These are phyloP conservation scores for Andrena camellia DNA, from an alignment of 2,888 invertebrate genomes.

Conservation along the genomic window DNA sequence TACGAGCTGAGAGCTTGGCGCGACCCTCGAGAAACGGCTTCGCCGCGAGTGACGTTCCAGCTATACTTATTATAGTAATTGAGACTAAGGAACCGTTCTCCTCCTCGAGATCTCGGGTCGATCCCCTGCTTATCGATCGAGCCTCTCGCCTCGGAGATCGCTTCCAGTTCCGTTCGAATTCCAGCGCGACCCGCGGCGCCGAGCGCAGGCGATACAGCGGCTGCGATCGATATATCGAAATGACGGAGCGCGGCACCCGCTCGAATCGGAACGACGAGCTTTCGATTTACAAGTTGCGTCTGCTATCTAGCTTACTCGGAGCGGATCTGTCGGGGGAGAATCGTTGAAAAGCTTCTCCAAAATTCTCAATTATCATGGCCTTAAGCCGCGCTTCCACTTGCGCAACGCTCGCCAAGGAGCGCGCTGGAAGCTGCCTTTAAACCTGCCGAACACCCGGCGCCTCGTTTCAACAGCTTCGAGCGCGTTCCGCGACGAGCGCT, in stretches of 20 bases:
- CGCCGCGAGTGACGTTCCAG: conserved; percentile 35
- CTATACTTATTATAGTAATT: conserved; percentile 40
- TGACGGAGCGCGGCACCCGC: neutral
- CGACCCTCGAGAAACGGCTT: conserved; percentile 15
- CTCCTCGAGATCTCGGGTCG: neutral
- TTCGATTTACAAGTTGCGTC: conserved; percentile 24
- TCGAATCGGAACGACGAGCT: conserved; percentile 39
- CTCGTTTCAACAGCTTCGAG: no score
- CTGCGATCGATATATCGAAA: conserved; percentile 14
- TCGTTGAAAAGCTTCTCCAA: no score
- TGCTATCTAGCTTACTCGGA: conserved; percentile 22
- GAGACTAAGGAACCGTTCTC: conserved; percentile 42
- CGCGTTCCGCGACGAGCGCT: no score
- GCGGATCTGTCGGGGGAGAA: conserved; percentile 26
- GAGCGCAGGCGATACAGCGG: conserved; percentile 5
- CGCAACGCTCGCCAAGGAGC: neutral
- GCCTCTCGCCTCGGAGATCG: conserved; percentile 12
- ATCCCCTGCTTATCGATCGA: conserved; percentile 5
- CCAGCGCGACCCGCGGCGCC: conserved; percentile 8
- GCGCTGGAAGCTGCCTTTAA: no score
- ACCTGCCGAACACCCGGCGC: no score
- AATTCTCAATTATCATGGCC: neutral
- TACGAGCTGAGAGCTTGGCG: conserved; percentile 27
- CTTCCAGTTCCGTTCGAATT: conserved; percentile 43
- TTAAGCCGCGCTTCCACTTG: neutral